Percentiles rank a stretch among this genome's conserved stretches.
These are phyloP conservation scores for Tipula confusa DNA, from an alignment of 2,888 invertebrate genomes.

Conservation along the genomic window DNA sequence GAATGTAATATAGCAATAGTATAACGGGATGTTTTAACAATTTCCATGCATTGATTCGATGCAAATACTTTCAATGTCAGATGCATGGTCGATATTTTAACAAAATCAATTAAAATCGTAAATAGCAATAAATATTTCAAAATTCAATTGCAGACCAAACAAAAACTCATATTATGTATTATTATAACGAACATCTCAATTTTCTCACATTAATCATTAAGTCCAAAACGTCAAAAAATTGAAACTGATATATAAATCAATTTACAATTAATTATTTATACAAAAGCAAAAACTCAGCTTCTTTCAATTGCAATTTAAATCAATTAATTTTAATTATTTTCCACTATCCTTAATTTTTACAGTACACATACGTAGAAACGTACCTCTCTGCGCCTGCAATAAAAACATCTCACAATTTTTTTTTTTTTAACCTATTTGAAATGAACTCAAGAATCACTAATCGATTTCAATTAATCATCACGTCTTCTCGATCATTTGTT, in stretches of 20 bases:
- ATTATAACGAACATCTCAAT: background rate
- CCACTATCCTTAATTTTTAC: background rate
- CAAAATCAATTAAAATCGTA: background rate
- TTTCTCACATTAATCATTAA: constrained; percentile 4
- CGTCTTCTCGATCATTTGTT: background rate
- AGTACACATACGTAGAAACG: background rate
- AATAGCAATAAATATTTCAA: background rate
- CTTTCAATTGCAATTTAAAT: constrained; percentile 25
- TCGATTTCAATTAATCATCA: constrained; percentile 25
- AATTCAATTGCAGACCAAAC: background rate
- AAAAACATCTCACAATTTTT: background rate
- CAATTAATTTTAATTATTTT: constrained; percentile 25
- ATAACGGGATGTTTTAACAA: too few species aligned
- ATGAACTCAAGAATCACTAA: constrained; percentile 7
- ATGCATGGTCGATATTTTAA: background rate
- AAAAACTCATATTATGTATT: too few species aligned
- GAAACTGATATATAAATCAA: background rate
- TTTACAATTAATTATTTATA: constrained; percentile 9
- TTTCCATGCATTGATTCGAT: too few species aligned
- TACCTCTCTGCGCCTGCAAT: background rate
- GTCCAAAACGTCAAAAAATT: background rate
- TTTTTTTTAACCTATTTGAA: background rate
- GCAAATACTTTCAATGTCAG: too few species aligned
- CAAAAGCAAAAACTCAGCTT: background rate
- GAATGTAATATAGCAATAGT: too few species aligned